phyloP scores from a whole-genome alignment of 1,140 invertebrate genomes.

The Sycophaga agraensis region DNA sequence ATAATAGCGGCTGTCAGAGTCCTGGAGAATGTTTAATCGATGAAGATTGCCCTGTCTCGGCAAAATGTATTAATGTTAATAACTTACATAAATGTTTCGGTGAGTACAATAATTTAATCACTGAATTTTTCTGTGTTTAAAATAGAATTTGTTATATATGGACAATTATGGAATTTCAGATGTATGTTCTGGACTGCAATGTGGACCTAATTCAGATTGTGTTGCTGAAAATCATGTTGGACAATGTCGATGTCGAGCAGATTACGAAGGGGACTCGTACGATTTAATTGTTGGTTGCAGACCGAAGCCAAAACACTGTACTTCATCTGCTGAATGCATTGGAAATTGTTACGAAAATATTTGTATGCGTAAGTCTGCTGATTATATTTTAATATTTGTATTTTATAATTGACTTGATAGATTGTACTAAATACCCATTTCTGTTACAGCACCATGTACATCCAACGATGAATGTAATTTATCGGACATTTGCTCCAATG shows the following conservation, averaged over 20 bases:
- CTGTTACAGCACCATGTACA: conserved; percentile 71
- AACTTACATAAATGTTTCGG: conserved; percentile 74
- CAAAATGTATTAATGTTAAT: conserved; percentile 70
- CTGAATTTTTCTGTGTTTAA: background rate
- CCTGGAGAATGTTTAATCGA: conserved; percentile 77
- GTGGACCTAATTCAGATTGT: conserved; percentile 84
- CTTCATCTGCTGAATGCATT: conserved; percentile 70
- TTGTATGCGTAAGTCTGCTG: conserved; percentile 71
- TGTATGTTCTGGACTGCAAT: conserved; percentile 73
- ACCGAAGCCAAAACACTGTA: conserved; percentile 73
- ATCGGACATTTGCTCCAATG: conserved; percentile 76
- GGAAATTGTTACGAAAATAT: conserved; percentile 76
- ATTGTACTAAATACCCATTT: background rate
- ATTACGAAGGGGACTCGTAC: conserved; percentile 75
- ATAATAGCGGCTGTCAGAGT: conserved; percentile 74
- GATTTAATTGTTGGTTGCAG: conserved; percentile 73
- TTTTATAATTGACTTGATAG: background rate
- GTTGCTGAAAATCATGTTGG: conserved; percentile 69
- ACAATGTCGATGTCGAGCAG: conserved; percentile 74
- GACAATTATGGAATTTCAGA: conserved; percentile 63
- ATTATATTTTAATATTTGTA: background rate
- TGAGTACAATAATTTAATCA: conserved; percentile 36
- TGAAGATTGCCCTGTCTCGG: conserved; percentile 75
- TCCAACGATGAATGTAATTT: conserved; percentile 77
- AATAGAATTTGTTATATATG: background rate